Conservation (phyloP, 2,113 vertebrate genomes). For the Podocnemis expansa region DNA sequence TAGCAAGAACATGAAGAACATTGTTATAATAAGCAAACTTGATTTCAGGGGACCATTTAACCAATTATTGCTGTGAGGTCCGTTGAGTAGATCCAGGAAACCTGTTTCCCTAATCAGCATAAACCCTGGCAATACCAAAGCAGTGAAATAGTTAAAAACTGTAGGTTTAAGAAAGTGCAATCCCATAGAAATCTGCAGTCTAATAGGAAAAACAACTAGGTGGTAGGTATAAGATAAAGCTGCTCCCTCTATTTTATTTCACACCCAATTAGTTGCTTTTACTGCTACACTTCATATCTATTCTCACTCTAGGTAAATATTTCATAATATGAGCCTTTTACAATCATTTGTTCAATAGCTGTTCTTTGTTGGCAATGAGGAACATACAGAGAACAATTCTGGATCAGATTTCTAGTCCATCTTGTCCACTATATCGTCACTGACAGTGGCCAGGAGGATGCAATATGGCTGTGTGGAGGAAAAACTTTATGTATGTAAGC, state of each 20-base stretch:
- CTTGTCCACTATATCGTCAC: neutral
- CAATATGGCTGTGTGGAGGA: too few relatives aligned
- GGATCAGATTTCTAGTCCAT: neutral
- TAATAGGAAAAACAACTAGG: neutral
- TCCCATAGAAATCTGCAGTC: neutral
- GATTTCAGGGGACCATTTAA: neutral
- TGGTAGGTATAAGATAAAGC: neutral
- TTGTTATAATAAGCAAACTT: constrained; percentile 32
- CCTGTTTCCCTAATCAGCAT: neutral
- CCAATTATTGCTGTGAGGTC: neutral
- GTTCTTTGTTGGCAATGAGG: neutral
- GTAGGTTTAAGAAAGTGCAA: neutral
- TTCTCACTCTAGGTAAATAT: neutral
- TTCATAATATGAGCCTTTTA: neutral
- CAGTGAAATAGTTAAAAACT: neutral
- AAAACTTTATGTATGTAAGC: too few relatives aligned
- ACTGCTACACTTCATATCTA: neutral
- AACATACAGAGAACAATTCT: neutral
- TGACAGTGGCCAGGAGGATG: neutral
- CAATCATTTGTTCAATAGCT: neutral
- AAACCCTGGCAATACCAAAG: fast-evolving
- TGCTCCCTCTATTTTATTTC: neutral
- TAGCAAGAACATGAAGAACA: neutral
- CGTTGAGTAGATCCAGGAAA: neutral
- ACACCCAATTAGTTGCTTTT: neutral